Base-by-base conservation (phyloP, 2,113 vertebrate genomes). In the Xiphophorus maculatus region DNA sequence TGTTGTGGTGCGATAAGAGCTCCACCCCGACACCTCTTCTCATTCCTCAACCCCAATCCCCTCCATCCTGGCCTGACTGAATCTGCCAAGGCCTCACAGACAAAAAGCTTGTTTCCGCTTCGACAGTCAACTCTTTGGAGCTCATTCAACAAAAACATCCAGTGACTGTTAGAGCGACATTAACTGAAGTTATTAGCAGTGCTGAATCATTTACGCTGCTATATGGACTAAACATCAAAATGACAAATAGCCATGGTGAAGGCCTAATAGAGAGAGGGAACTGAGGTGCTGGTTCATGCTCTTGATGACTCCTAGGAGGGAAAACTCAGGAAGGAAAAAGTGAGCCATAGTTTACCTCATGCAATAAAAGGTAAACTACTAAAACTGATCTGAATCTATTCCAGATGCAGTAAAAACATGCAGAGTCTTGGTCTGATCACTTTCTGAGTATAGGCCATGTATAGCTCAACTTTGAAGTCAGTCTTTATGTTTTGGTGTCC, bases 1-100 rank as follows among this genome's bases (percentile, higher is more conserved):
- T 93, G 91, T 83, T 85, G 76, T 69, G 12, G 71, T 64, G 83
- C 84, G 91, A 91, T 93, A 91, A 93, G 80, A 82, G 77, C 76
- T 71, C 87, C 87, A 61, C 83, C 86, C 72, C 48, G 19, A 66
- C 80, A 63, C 67, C 66, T 54, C 48, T 71, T 66, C 76, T 74
- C 79, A 68, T 77, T 67, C 82, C 76, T 82, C 81, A 66, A 15
- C 35, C 62, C 71, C 30, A 62, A 73, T 48, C 77, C 66, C 73
- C 77, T 69, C 60, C 68, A 73, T 69, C 80, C 67, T 64, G 82
- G 74, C 76, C 77, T 32, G 72, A 74, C 79, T 79, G 79, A 82
- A 79, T 84, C 84, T 29, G 74, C 90, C 84, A 86, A 88, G 88
- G 48, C 35, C 2, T 76, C 63, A 62, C 70, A 30, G 69, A 83